A percentile compares a stretch with the other conserved stretches of the same genome.
Conservation (phyloP, 2,113 vertebrate species). For the Leptosomus discolor region DNA sequence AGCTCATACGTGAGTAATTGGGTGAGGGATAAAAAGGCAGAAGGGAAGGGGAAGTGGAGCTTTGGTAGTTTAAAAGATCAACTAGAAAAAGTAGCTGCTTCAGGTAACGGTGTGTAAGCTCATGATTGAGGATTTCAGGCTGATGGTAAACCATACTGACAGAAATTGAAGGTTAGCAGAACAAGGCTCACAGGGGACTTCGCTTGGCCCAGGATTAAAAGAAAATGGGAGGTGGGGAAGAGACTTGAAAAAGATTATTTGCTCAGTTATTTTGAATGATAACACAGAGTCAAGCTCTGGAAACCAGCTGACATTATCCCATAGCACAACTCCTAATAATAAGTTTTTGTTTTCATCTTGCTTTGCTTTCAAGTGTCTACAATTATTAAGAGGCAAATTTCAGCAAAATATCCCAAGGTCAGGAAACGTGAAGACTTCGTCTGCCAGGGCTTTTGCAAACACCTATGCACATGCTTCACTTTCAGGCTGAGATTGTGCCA, state of each 20-base stretch:
- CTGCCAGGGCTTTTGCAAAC: background rate
- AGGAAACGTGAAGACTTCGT: background rate
- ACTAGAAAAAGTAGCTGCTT: background rate
- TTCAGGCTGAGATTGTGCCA: background rate
- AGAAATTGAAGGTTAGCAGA: background rate
- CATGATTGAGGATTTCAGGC: background rate
- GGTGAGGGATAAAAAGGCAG: background rate
- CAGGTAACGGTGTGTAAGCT: background rate
- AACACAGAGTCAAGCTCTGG: background rate
- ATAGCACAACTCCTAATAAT: background rate
- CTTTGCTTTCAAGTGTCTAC: background rate
- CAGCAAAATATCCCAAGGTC: background rate
- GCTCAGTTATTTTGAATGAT: background rate
- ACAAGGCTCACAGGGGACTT: background rate
- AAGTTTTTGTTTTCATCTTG: background rate
- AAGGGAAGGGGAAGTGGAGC: background rate
- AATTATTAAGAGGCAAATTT: background rate
- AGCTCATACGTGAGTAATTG: background rate
- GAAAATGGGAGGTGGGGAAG: background rate
- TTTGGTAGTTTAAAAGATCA: slow-evolving; percentile 13
- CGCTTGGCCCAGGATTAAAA: background rate
- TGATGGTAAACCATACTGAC: background rate
- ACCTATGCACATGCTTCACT: background rate
- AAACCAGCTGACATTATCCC: background rate
- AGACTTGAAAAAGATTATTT: background rate